A percentile compares a stretch with the other conserved stretches of the same genome.
These are phyloP conservation scores for Hystrix cristata DNA, from an alignment of 2,113 vertebrate species.

Conservation along the genomic window DNA sequence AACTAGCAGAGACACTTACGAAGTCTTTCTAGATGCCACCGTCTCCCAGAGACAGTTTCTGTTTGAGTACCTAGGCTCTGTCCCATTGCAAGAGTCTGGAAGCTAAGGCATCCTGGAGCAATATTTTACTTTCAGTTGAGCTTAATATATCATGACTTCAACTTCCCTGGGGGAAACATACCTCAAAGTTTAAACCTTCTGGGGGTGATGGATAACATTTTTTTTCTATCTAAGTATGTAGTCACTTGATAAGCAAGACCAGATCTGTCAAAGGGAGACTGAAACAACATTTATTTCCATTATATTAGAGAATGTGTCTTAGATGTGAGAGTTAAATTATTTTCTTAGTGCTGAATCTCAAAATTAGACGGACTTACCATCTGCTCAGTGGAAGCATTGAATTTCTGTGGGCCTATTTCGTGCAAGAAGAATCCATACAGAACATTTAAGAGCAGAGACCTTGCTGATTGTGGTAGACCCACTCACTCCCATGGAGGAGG, in stretches of 20 bases:
- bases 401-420: not conserved
- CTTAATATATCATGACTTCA: not conserved
- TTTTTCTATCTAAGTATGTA: constrained; percentile 18
- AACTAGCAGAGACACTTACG: not conserved
- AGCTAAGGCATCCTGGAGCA: not conserved
- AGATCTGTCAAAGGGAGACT: not conserved
- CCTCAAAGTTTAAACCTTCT: not conserved
- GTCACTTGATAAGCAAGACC: not conserved
- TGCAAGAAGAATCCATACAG: not conserved
- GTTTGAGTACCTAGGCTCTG: not conserved
- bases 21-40: constrained; percentile 5
- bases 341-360: not conserved
- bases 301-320: not conserved
- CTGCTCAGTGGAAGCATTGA: not conserved
- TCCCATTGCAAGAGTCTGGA: not conserved
- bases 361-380: not conserved
- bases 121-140: not conserved
- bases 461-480: not conserved
- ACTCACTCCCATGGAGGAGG: not conserved
- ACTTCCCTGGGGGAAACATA: not conserved
- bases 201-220: not conserved
- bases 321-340: not conserved
- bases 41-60: not conserved
- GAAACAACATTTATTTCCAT: not conserved
- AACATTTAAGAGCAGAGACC: not conserved